Base-by-base conservation (phyloP, 2,888 invertebrate species). In the Willowsia nigromaculata region DNA sequence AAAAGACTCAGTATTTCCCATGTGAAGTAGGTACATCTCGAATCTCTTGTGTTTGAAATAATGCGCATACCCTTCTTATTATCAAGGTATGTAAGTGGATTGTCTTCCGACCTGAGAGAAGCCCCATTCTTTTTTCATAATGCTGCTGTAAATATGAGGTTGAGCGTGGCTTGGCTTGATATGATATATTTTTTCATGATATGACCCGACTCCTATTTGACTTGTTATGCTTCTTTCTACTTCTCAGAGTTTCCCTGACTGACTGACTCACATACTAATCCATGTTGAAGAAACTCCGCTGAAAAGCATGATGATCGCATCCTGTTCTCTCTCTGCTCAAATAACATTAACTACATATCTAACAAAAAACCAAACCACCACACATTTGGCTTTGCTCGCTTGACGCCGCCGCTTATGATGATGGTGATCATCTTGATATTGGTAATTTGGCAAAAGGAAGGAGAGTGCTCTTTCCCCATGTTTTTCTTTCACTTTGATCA, bases 231-330 rank as follows among this genome's bases (percentile, higher is more conserved):
- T 22, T 56, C 25, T 6, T 62, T 62, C 62, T 62, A 33, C 15
- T 62, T 62, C n/a, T 25, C 3, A 2, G 18, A 13, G 59, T n/a
- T n/a, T n/a, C n/a, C n/a, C 15, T 62, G 33, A 62, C 62, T 62
- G 62, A 62, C 62, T 62, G 62, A 62, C 62, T 62, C 62, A 62
- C 13, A 62, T 62, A 62, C 62, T 62, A 62, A 62, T 62, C 30
- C 62, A 62, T 62, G 62, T 62, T 62, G 62, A 62, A 62, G 62
- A 62, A 62, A 62, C 62, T n/a, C 30, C 62, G 30, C 27, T 62
- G n/a, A 62, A 62, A 62, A 62, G 15, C 15, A 62, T 62, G 62
- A 62, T 33, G 62, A 62, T 27, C 4, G 53, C 4, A 18, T 11
- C 25, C 6, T 27, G 4, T 6, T 56, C 25, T 25, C 4, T 43